These are phyloP conservation scores for Pedicia rivosa DNA, from an alignment of 2,888 invertebrate species.

Conservation along the genomic window DNA sequence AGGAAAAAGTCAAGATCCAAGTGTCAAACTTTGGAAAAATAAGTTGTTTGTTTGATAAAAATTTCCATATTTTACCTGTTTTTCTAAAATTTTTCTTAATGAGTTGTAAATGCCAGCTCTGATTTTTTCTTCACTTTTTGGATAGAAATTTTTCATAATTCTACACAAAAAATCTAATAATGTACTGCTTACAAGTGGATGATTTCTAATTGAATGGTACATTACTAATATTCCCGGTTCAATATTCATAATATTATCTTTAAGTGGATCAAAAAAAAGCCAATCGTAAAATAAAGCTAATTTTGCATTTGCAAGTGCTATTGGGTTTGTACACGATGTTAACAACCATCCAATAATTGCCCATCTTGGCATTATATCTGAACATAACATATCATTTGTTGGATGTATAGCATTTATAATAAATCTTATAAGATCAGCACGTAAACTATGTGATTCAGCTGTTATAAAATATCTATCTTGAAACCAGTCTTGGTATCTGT, in stretches of 20 bases:
- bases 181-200: slow-evolving; percentile 46
- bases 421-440: slow-evolving; percentile 51
- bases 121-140: slow-evolving; percentile 29
- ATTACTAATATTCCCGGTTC: slow-evolving; percentile 55
- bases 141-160: slow-evolving; percentile 33
- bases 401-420: slow-evolving; percentile 54
- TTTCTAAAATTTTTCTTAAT: slow-evolving; percentile 33
- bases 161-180: slow-evolving; percentile 51
- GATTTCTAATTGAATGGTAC: slow-evolving; percentile 47
- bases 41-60: slow-evolving; percentile 32
- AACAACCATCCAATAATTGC: slow-evolving; percentile 54
- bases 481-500: slow-evolving; percentile 51
- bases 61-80: slow-evolving; percentile 60
- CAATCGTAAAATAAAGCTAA: slow-evolving; percentile 52
- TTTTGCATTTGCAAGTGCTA: slow-evolving; percentile 49
- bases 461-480: slow-evolving; percentile 49
- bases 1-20: no score
- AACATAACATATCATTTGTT: slow-evolving; percentile 48
- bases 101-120: slow-evolving; percentile 32
- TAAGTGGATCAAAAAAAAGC: slow-evolving; percentile 48
- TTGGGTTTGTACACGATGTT: slow-evolving; percentile 47
- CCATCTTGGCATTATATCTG: slow-evolving; percentile 53
- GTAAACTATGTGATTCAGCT: slow-evolving; percentile 47
- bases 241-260: slow-evolving; percentile 55
- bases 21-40: no score